Conservation (phyloP, 1,140 invertebrate genomes). For the Caenorhabditis brenneri region DNA sequence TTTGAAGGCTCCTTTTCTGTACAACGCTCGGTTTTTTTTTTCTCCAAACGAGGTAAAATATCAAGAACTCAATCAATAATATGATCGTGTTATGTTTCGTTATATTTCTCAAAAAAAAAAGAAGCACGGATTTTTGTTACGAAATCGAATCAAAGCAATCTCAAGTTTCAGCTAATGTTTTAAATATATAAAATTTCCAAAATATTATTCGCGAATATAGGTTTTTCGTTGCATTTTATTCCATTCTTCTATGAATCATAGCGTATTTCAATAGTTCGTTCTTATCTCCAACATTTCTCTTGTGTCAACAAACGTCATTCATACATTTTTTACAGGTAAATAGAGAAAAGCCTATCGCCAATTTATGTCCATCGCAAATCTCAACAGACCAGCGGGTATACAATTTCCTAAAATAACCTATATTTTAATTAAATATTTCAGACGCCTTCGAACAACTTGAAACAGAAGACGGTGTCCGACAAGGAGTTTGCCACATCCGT, state of each 20-base stretch:
- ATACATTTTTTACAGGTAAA: conserved; percentile 25
- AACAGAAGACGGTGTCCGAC: conserved; percentile 69
- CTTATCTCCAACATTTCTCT: background rate
- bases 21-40: background rate
- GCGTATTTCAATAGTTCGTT: background rate
- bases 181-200: too few relatives aligned
- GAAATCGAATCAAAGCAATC: too few relatives aligned
- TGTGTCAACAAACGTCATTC: background rate
- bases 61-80: too few relatives aligned
- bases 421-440: conserved; percentile 52
- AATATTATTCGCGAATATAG: too few relatives aligned
- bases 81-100: too few relatives aligned
- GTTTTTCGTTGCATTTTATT: background rate
- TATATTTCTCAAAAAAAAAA: too few relatives aligned
- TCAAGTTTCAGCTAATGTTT: too few relatives aligned
- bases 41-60: background rate
- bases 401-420: background rate
- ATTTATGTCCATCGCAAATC: conserved; percentile 39
- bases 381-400: conserved; percentile 36
- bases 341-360: background rate
- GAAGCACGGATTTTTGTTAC: too few relatives aligned
- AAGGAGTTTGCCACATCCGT: conserved; percentile 83
- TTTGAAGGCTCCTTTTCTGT: background rate
- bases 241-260: background rate
- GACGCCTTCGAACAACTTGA: conserved; percentile 71